phyloP scores from a whole-genome alignment of 1,140 invertebrate species.

The Metaphire vulgaris region DNA sequence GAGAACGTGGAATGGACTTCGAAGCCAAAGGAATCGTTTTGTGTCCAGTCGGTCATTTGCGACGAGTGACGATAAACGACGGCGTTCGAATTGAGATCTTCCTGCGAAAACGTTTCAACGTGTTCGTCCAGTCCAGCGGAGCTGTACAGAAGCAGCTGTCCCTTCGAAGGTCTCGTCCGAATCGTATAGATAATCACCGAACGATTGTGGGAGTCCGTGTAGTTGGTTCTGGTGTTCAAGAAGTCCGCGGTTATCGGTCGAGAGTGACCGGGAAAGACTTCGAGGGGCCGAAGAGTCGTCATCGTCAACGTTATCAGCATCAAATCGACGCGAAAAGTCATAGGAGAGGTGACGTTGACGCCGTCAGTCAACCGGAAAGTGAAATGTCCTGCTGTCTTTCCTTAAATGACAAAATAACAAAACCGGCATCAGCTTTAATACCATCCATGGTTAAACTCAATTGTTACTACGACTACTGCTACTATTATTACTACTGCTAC shows the following conservation, averaged over 20 bases:
- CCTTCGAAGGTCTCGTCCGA: background rate
- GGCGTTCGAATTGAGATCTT: constrained; percentile 72
- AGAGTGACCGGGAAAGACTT: constrained; percentile 76
- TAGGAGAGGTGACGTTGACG: constrained; percentile 60
- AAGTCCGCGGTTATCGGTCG: constrained; percentile 61
- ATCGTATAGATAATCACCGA: constrained; percentile 43
- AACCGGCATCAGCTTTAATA: too few species aligned
- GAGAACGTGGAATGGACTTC: constrained; percentile 69
- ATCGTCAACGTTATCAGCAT: constrained; percentile 66
- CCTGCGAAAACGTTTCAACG: constrained; percentile 68
- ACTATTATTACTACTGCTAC: too few species aligned
- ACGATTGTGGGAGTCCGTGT: constrained; percentile 52
- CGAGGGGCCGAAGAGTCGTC: constrained; percentile 62
- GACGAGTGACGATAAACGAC: constrained; percentile 82
- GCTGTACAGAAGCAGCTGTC: background rate
- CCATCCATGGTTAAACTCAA: too few species aligned
- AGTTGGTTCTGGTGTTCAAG: constrained; percentile 68
- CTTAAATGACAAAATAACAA: background rate
- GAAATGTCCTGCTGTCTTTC: constrained; percentile 55
- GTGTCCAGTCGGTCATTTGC: constrained; percentile 60
- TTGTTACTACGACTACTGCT: too few species aligned
- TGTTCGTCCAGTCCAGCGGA: constrained; percentile 17
- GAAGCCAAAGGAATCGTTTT: constrained; percentile 62
- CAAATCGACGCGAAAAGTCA: constrained; percentile 64
- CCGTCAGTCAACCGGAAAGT: constrained; percentile 76